Evolutionary conservation across 2,797 vertebrate species (phyloP).

Genomic region (Trichosurus vulpecula): DNA sequence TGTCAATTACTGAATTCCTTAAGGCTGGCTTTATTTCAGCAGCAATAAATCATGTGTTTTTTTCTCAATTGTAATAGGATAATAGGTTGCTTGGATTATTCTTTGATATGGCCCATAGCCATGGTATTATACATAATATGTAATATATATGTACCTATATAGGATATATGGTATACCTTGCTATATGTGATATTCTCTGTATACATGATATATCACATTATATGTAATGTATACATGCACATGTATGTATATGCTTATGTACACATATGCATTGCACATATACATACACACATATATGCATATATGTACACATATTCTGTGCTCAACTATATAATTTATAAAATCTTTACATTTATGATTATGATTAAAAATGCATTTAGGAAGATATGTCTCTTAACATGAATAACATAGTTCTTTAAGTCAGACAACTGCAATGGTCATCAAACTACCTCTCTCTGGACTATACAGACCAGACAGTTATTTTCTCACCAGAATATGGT

Average conservation of each 20-base stretch:
- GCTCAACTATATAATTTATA: background rate
- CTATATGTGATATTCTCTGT: no score
- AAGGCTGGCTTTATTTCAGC: background rate
- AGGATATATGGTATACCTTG: no score
- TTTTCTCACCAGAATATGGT: background rate
- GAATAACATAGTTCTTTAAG: background rate
- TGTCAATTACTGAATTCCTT: background rate
- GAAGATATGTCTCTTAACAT: background rate
- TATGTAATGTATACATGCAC: no score
- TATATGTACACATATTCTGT: background rate
- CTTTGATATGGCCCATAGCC: background rate
- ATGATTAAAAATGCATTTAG: background rate
- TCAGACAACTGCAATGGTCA: background rate
- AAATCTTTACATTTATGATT: background rate
- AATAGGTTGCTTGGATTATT: background rate
- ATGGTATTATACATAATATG: no score
- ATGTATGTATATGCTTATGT: no score
- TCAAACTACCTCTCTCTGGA: background rate
- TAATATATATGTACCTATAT: no score
- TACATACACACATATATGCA: no score
- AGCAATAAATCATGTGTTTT: background rate
- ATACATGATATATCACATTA: no score
- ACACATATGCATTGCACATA: background rate
- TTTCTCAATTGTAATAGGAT: background rate
- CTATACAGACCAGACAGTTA: background rate